phyloP scores from a whole-genome alignment of 2,888 invertebrate species.

The Noctua comes region DNA sequence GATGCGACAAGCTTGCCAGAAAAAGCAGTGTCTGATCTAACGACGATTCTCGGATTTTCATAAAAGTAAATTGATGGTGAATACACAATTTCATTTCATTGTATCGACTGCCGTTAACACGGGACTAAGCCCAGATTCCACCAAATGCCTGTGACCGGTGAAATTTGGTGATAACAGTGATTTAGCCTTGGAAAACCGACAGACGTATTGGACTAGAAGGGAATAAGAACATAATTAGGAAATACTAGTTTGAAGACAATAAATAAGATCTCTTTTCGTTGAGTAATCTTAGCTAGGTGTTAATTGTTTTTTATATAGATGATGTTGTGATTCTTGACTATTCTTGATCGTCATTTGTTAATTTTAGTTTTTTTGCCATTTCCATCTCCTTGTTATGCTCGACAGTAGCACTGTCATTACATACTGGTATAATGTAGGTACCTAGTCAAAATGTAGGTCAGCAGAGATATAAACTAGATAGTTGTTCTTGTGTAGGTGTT shows the following conservation, averaged over 20 bases:
- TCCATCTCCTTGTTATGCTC: not conserved
- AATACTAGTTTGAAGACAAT: not conserved
- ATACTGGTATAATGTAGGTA: not conserved
- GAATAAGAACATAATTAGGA: not conserved
- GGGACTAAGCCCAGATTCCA: not conserved
- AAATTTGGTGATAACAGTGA: not conserved
- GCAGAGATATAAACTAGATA: slow-evolving; percentile 38
- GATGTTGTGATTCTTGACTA: not conserved
- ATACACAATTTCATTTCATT: not conserved
- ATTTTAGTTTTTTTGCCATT: not conserved
- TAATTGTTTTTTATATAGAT: slow-evolving; percentile 2
- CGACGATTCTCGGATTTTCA: not conserved
- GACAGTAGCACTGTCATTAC: not conserved
- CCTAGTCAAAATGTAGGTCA: slow-evolving; percentile 31
- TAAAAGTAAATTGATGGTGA: not conserved
- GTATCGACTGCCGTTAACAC: not conserved
- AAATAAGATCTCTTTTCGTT: not conserved
- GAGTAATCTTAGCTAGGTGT: not conserved
- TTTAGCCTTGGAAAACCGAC: not conserved
- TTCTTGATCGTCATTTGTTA: not conserved
- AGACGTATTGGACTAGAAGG: no score
- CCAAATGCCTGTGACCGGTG: not conserved
- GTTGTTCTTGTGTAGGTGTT: slow-evolving; percentile 44
- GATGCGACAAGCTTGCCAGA: not conserved
- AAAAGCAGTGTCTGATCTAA: not conserved